Percentiles rank a stretch among this genome's conserved stretches.
phyloP scores from a whole-genome alignment of 2,797 vertebrate species.

The Poecilia wingei region DNA sequence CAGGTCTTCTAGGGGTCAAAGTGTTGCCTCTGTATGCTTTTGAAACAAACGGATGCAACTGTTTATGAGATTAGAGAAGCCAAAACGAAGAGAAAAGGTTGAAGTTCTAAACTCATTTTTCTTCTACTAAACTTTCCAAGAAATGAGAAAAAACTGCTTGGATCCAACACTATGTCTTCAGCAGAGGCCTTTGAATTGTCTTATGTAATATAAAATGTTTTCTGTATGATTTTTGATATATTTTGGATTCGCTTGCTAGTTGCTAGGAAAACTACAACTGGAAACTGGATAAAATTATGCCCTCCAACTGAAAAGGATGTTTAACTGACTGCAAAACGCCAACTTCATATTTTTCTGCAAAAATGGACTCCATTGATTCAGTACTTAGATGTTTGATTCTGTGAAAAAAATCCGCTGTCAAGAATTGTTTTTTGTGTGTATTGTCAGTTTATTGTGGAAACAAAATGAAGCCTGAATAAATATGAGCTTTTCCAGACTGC shows the following conservation, averaged over 20 bases:
- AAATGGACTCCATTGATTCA: neutral
- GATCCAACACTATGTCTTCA: neutral
- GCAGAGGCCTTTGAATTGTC: neutral
- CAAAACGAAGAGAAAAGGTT: neutral
- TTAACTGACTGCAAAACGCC: neutral
- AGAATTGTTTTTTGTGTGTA: neutral
- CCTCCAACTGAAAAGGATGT: neutral
- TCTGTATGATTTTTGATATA: neutral
- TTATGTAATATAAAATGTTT: neutral
- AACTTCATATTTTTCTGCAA: neutral
- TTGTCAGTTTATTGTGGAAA: too few species aligned
- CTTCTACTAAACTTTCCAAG: neutral
- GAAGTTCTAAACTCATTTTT: neutral
- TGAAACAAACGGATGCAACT: neutral
- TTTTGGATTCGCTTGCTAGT: neutral
- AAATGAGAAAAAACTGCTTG: neutral
- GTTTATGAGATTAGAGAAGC: neutral
- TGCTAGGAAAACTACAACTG: neutral
- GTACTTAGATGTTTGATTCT: neutral
- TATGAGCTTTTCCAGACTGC: neutral
- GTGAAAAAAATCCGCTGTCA: neutral
- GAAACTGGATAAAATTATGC: neutral
- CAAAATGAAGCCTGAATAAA: neutral
- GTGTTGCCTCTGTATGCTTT: neutral
- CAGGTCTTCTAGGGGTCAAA: neutral